Evolutionary conservation across 2,888 invertebrate genomes (phyloP).

Genomic region (Podabrus alpinus): DNA sequence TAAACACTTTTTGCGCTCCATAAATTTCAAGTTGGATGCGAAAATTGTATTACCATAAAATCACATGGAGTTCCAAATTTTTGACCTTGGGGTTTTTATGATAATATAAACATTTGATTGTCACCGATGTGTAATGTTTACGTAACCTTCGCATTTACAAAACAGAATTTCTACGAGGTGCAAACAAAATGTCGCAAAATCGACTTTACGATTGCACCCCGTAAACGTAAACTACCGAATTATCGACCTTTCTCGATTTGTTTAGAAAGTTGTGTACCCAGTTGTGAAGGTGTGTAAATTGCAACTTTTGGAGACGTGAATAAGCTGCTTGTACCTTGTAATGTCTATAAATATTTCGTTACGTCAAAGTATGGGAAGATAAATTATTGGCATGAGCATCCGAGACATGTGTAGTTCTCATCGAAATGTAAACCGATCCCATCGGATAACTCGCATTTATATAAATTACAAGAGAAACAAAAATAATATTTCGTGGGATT

Average conservation of each 20-base stretch:
- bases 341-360: neutral
- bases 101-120: neutral
- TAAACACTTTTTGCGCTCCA: neutral
- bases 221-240: neutral
- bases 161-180: neutral
- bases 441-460: neutral
- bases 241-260: neutral
- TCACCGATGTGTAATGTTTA: neutral
- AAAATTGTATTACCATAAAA: neutral
- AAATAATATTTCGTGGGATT: neutral
- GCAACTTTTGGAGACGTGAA: neutral
- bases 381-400: neutral
- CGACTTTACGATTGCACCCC: neutral
- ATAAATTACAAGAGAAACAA: neutral
- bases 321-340: neutral
- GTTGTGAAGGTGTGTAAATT: neutral
- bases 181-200: neutral
- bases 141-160: neutral
- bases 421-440: neutral
- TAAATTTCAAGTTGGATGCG: neutral
- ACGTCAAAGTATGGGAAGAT: neutral
- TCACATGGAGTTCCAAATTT: neutral
- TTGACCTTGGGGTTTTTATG: neutral
- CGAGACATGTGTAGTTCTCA: neutral
- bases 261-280: neutral